Base-by-base conservation (phyloP, 2,113 vertebrate genomes). In the Herpetotheres cachinnans region DNA sequence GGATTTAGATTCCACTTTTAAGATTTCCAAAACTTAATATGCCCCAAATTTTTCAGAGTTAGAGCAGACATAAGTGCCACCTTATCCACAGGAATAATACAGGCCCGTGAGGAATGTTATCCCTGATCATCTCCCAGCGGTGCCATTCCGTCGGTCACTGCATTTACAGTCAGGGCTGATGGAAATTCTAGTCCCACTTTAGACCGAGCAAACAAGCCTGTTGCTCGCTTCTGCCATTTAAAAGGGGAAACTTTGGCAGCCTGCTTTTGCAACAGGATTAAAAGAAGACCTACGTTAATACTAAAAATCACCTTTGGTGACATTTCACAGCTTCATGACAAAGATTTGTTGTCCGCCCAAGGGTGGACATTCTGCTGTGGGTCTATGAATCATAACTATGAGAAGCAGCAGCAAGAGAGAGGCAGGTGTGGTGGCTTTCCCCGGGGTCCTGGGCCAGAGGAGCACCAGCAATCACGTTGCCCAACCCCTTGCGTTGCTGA, bases 21-120 rank as follows among this genome's bases (percentile, higher is more conserved):
- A 67, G 36, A n/a, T 44, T 91, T 76, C 44, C n/a, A 38, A 76
- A 89, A n/a, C n/a, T 20, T 79, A 36, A 54, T 58, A 42, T 2
- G 3, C 19, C 17, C 70, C 13, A 46, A 56, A 38, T 79, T 93
- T 81, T 84, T 85, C 66, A 54, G 46, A 54, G 44, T 71, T 65
- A 19, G 36, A 86, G 47, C 29, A 89, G 32, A 34, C 4, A 0
- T 36, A 40, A 6, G 7, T 44, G 22, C n/a, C 38, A 32, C 26
- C 20, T 69, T 54, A 46, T 27, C 56, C 24, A 32, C 20, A 44
- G 18, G n/a, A n/a, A 65, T 54, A 63, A 38, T 16, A 46, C 26
- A 73, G 49, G 6, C 18, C 36, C 0, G 0, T 10, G 49, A 26
- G 21, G 50, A 85, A 89, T 67, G 30, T 34, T n/a, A 21, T 36